These are phyloP conservation scores for Andrena flavipes DNA, from an alignment of 2,888 invertebrate genomes.

Conservation along the genomic window DNA sequence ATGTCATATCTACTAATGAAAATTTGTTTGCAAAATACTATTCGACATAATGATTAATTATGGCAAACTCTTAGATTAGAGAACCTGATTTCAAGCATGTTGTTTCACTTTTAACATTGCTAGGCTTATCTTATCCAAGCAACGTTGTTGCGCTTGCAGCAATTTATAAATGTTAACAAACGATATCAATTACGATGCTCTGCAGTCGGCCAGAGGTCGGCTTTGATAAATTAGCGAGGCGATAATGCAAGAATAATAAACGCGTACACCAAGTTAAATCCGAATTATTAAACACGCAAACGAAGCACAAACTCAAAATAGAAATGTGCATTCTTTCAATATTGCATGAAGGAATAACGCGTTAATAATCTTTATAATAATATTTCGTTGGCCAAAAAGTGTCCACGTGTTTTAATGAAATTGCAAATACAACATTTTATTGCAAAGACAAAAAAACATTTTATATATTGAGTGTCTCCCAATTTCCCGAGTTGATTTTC, in stretches of 20 bases:
- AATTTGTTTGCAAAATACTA: no score
- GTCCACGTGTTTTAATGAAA: no score
- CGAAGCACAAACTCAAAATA: neutral
- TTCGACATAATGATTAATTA: no score
- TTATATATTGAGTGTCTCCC: no score
- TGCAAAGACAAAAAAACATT: no score
- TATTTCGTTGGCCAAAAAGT: no score
- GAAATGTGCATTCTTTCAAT: neutral
- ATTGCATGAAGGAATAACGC: no score
- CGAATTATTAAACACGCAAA: neutral
- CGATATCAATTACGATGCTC: neutral
- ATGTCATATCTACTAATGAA: no score
- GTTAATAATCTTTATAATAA: no score
- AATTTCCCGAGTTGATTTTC: no score
- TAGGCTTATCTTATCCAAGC: neutral
- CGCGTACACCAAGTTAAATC: neutral
- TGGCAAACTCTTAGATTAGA: neutral
- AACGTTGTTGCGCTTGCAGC: neutral
- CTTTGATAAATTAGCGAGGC: constrained; percentile 31
- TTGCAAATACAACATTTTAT: no score
- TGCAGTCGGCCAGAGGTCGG: neutral
- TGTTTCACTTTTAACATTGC: neutral
- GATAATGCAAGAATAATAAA: constrained; percentile 12
- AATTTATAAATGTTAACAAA: constrained; percentile 7
- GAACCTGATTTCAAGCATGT: neutral